Percentiles rank a stretch among this genome's conserved stretches.
phyloP scores from a whole-genome alignment of 2,888 invertebrate species.

The Rhynchonema sp. region DNA sequence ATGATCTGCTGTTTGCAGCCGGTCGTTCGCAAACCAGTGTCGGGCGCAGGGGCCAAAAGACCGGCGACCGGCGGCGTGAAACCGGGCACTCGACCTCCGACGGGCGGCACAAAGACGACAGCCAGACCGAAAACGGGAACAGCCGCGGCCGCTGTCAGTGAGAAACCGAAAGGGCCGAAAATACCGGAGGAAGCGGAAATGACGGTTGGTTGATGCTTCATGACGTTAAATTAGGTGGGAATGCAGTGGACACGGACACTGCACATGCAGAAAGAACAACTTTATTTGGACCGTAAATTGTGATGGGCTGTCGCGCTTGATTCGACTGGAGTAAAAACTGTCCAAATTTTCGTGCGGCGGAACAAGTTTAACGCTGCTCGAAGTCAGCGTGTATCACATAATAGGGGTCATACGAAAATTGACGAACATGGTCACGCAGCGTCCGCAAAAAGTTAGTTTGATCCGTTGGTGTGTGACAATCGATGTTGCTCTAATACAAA shows the following conservation, averaged over 20 bases:
- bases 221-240: too few relatives aligned
- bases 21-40: neutral
- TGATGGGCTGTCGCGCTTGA: too few relatives aligned
- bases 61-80: neutral
- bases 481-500: neutral
- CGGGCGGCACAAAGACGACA: neutral
- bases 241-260: too few relatives aligned
- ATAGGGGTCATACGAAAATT: too few relatives aligned
- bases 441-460: neutral
- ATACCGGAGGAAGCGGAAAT: neutral
- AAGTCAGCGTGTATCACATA: too few relatives aligned
- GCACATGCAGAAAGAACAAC: too few relatives aligned
- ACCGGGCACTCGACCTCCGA: neutral
- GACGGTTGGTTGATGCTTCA: neutral
- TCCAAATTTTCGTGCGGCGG: too few relatives aligned
- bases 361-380: too few relatives aligned
- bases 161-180: neutral
- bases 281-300: too few relatives aligned
- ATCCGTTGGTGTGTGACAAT: neutral
- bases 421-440: too few relatives aligned
- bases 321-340: too few relatives aligned
- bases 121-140: neutral
- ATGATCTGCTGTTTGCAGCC: too few relatives aligned
- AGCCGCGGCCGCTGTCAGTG: neutral
- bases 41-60: neutral